Evolutionary conservation across 2,797 vertebrate genomes (phyloP), one percentile per base, ranked within the genome.

Genomic region (Rousettus madagascariensis): DNA sequence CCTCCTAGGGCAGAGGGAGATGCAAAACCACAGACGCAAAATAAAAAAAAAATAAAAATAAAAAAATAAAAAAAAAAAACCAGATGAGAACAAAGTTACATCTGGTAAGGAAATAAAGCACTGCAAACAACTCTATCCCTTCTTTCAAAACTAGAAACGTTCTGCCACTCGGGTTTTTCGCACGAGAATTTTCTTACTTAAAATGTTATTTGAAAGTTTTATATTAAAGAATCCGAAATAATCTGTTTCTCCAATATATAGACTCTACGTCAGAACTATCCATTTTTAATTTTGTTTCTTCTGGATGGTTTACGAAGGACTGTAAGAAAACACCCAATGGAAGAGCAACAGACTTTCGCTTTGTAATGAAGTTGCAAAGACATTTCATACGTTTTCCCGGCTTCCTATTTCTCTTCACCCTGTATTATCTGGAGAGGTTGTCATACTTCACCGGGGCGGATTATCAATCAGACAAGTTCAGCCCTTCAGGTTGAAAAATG

Each of bases 381-480:
- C 4, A 2, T 77, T 79, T 82, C 85, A 7, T 0, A 0, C 33
- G 24, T 38, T 33, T 97, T 78, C 91, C 66, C 72, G 43, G 77
- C 51, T 82, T 91, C 71, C 84, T 9, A 0, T 3, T 94, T 26
- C 51, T 65, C n/a, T 80, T 74, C 57, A 0, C 0, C 17, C 8
- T 8, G 9, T 2, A 0, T 59, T 95, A 59, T 74, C 84, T 19
- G 1, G 11, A 28, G 19, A 95, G 65, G 72, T 55, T 94, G 91
- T 86, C 0, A 10, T 71, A 36, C 97, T 97, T 90, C 91, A 92
- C 86, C 88, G 85, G 72, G 22, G 11, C 1, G 15, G 72, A 96
- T 36, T 96, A 59, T 87, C 96, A 96, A 97, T 96, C 95, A 97
- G 96, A 86, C 78, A 79, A 90, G 57, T 89, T 94, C 93, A 6